A percentile compares a stretch with the other conserved stretches of the same genome.
These are phyloP conservation scores for Neodiprion fabricii DNA, from an alignment of 1,140 invertebrate genomes.

Conservation along the genomic window DNA sequence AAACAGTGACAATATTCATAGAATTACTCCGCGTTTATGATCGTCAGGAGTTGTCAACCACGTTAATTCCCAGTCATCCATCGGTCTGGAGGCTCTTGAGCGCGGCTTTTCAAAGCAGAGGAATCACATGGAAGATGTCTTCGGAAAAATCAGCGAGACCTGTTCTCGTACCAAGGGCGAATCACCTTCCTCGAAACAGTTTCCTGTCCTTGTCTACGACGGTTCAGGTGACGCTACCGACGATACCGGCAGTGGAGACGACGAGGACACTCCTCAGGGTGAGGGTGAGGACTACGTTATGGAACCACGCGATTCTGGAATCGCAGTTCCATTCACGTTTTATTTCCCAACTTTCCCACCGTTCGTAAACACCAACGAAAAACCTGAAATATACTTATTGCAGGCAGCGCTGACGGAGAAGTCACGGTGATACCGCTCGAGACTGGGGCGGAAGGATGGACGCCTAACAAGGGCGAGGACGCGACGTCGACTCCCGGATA, in stretches of 20 bases:
- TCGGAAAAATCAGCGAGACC: not conserved
- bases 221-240: not conserved
- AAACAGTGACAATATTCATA: not conserved
- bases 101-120: conserved; percentile 35
- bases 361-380: no score
- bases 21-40: not conserved
- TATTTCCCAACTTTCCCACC: no score
- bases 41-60: conserved; percentile 13
- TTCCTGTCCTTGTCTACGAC: not conserved
- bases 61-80: conserved; percentile 10
- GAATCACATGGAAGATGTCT: conserved; percentile 22
- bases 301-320: not conserved
- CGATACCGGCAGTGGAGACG: conserved; percentile 6
- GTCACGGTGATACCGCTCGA: not conserved
- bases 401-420: not conserved
- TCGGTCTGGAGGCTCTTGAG: conserved; percentile 21
- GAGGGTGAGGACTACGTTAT: not conserved
- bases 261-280: conserved; percentile 11
- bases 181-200: not conserved
- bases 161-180: not conserved
- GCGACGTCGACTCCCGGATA: not conserved
- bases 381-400: not conserved
- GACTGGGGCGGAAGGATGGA: not conserved
- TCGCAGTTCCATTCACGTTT: not conserved
- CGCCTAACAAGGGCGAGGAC: not conserved